Base-by-base conservation (phyloP, 2,113 vertebrate genomes). In the Onychostoma macrolepis region DNA sequence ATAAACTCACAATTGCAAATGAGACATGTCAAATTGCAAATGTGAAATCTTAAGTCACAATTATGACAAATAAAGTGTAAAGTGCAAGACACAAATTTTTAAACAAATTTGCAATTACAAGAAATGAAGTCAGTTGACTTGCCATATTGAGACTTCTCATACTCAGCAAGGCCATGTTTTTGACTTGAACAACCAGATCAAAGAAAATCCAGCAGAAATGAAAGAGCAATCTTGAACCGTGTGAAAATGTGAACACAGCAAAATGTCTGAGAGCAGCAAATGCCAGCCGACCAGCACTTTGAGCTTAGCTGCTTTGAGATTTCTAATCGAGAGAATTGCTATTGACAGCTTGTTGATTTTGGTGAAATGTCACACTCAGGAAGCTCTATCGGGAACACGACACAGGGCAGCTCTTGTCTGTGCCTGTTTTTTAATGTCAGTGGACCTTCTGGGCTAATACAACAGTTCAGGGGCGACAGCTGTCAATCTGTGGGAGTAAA, bases 311-410 rank as follows among this genome's bases (percentile, higher is more conserved):
- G 67, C 80, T 88, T 88, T 85, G 83, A 79, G 53, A 87, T 78
- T 58, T 56, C 58, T 85, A 87, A 83, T 83, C 53, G 84, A 88
- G 80, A 83, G 74, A 85, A 50, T 38, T 38, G 87, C 87, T 90
- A 48, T 84, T 24, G 80, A 81, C 84, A 81, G 80, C 86, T 80
- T 86, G 43, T 87, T 84, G 87, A 88, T 89, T 88, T 87, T 28
- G 50, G 69, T 78, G 58, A 88, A 92, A 91, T 92, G 90, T 91
- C 89, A 92, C 69, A 77, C 75, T 84, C 83, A 85, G 83, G 38
- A 84, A 75, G 83, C 53, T 87, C 78, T 71, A 63, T 84, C 84
- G 67, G 43, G 83, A 87, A 83, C 77, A 76, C 21, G 43, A 71
- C 76, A 76, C 56, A 80, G 50, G 38, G 72, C 71, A 89, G 83